These are phyloP conservation scores for Sebastes ruberrimus DNA, from an alignment of 2,797 vertebrate species.

Conservation along the genomic window DNA sequence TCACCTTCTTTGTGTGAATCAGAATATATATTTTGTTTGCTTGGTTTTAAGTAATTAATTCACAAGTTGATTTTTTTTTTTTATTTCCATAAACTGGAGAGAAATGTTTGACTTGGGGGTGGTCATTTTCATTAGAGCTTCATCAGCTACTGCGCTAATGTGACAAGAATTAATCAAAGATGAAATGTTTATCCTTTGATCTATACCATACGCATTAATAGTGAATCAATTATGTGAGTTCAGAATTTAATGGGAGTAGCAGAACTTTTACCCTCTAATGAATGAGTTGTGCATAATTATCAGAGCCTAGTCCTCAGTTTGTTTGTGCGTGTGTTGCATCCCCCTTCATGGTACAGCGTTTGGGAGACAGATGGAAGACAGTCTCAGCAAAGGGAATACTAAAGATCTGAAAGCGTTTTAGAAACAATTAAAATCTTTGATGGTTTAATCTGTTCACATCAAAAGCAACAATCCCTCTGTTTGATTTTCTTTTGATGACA, in stretches of 20 bases:
- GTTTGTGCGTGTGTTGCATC: constrained; percentile 13
- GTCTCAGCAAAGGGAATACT: constrained; percentile 77
- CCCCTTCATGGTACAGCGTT: constrained; percentile 46
- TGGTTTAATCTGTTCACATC: constrained; percentile 83
- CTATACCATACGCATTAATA: neutral
- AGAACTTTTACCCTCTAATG: constrained; percentile 44
- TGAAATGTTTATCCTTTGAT: constrained; percentile 31
- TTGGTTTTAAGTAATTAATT: neutral
- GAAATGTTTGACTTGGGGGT: neutral
- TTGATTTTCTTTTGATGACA: constrained; percentile 82
- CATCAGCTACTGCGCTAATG: neutral
- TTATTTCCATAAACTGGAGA: neutral
- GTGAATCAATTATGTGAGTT: constrained; percentile 14
- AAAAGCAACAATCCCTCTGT: constrained; percentile 78
- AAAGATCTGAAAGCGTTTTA: constrained; percentile 82
- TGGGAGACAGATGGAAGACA: constrained; percentile 76
- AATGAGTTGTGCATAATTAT: constrained; percentile 33
- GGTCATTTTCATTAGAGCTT: neutral
- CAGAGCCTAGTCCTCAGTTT: neutral
- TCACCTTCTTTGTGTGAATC: neutral
- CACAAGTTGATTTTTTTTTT: neutral
- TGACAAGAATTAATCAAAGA: neutral
- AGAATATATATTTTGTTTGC: neutral
- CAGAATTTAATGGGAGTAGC: constrained; percentile 3
- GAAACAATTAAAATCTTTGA: constrained; percentile 85